Conservation (phyloP, 2,888 invertebrate species). For the Pomacea canaliculata region DNA sequence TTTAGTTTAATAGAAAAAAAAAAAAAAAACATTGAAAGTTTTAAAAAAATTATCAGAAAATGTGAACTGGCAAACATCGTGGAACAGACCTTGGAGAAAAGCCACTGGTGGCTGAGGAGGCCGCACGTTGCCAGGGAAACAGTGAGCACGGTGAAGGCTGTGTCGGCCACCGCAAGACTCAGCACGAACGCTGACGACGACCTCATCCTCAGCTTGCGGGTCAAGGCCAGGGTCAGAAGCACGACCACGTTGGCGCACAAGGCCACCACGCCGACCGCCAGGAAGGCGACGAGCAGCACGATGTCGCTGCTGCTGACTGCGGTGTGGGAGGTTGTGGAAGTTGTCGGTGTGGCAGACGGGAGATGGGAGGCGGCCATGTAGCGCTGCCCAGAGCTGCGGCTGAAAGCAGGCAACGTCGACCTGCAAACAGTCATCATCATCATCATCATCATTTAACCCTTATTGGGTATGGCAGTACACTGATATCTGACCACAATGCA, state of each 20-base stretch:
- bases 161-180: slow-evolving; percentile 2
- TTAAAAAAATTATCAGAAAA: background rate
- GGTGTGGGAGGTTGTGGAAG: background rate
- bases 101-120: background rate
- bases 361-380: no score
- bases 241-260: slow-evolving; percentile 2
- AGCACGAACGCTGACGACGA: background rate
- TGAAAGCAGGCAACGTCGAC: no score
- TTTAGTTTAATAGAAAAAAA: background rate
- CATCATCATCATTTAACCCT: no score
- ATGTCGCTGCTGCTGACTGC: slow-evolving; percentile 3
- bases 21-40: background rate
- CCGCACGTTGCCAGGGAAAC: background rate
- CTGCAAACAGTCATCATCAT: no score
- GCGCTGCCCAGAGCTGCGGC: no score
- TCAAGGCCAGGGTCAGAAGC: background rate
- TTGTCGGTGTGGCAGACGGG: no score
- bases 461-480: no score
- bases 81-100: background rate
- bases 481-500: no score
- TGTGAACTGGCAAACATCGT: background rate
- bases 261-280: background rate
- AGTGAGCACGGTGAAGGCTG: background rate
- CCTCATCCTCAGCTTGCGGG: background rate
- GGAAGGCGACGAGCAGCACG: background rate